phyloP scores from a whole-genome alignment of 2,113 vertebrate species.

The Narcine bancroftii region DNA sequence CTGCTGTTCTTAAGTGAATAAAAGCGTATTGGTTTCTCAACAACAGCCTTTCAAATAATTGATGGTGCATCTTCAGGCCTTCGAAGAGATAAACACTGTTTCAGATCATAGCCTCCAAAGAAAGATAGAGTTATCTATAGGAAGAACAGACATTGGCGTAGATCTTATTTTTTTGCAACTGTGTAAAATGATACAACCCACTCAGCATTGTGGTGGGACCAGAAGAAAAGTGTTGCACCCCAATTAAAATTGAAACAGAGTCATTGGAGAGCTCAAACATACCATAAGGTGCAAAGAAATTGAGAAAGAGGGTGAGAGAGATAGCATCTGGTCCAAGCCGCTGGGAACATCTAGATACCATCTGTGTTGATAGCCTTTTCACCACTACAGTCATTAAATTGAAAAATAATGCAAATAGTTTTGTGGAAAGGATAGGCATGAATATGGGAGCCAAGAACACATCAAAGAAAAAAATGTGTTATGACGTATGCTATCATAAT shows the following conservation, averaged over 20 bases:
- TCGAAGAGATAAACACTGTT: not conserved
- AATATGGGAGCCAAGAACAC: not conserved
- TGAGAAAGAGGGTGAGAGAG: not conserved
- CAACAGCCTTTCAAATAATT: too few species aligned
- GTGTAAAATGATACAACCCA: too few species aligned
- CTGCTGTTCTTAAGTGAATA: too few species aligned
- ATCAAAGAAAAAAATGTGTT: not conserved
- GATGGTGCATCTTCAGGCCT: too few species aligned
- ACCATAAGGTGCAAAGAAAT: not conserved
- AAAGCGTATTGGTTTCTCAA: too few species aligned
- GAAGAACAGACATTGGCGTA: not conserved
- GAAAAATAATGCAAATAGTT: not conserved
- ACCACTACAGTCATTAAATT: too few species aligned
- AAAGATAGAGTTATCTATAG: not conserved
- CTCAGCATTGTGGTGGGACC: not conserved
- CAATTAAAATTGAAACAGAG: not conserved
- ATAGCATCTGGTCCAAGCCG: not conserved
- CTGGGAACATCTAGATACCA: not conserved
- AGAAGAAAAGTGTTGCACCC: not conserved
- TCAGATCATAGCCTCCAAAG: not conserved
- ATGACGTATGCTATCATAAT: not conserved
- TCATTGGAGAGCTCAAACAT: not conserved
- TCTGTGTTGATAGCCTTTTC: not conserved
- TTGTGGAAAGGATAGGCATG: not conserved
- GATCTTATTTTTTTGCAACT: not conserved